Conservation (phyloP, 2,888 invertebrate genomes). For the Rugalucina vietnamica region DNA sequence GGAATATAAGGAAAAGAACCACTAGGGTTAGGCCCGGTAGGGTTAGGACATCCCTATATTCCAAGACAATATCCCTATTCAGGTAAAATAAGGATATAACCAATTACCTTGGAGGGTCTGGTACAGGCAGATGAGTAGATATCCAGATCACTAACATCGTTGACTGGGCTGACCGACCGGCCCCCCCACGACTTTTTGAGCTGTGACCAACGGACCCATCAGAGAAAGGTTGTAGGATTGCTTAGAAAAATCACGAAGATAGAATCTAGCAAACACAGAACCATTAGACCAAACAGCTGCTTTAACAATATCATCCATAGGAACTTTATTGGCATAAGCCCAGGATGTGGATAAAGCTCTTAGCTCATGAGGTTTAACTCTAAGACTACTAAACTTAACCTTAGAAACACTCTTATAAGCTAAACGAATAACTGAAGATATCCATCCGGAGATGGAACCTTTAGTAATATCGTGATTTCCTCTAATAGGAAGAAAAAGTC, state of each 20-base stretch:
- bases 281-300: background rate
- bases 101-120: too few relatives aligned
- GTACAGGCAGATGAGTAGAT: too few relatives aligned
- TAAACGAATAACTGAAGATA: background rate
- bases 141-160: too few relatives aligned
- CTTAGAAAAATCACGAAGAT: background rate
- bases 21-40: too few relatives aligned
- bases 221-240: background rate
- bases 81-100: too few relatives aligned
- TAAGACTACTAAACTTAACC: background rate
- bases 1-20: too few relatives aligned
- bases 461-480: background rate
- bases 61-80: too few relatives aligned
- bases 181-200: background rate
- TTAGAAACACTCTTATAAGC: background rate
- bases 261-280: background rate
- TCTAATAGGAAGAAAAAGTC: background rate
- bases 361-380: background rate
- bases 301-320: background rate
- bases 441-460: background rate
- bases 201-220: background rate
- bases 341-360: background rate
- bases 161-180: background rate
- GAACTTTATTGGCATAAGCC: background rate
- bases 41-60: too few relatives aligned